phyloP scores from a whole-genome alignment of 2,797 vertebrate genomes.

The Tragelaphus eurycerus region DNA sequence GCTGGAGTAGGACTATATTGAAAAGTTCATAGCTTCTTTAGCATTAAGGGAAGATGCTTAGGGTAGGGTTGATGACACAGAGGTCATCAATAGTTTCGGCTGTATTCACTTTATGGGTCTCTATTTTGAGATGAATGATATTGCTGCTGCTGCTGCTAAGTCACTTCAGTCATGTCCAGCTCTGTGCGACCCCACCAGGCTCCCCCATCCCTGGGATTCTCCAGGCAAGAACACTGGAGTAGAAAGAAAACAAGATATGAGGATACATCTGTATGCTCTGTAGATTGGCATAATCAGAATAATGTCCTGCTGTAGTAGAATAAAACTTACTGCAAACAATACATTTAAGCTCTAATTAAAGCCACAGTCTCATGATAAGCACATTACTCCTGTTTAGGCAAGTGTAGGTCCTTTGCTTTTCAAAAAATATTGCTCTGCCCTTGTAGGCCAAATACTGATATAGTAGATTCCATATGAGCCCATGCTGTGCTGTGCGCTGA shows the following conservation, averaged over 20 bases:
- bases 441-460: background rate
- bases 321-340: background rate
- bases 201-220: no score
- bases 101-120: conserved; percentile 6
- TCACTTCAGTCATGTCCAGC: no score
- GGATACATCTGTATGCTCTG: background rate
- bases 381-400: background rate
- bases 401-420: background rate
- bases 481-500: background rate
- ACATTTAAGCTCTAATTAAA: background rate
- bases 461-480: background rate
- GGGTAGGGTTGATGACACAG: background rate
- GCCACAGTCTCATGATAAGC: background rate
- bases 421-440: background rate
- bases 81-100: conserved; percentile 50
- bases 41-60: background rate
- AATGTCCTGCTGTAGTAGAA: background rate
- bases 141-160: background rate
- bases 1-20: background rate
- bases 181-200: no score
- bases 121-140: conserved; percentile 13
- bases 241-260: background rate
- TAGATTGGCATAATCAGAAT: background rate
- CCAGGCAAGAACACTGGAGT: no score
- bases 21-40: background rate